These are phyloP conservation scores for Neodiprion fabricii DNA, from an alignment of 1,140 invertebrate genomes.

Conservation along the genomic window DNA sequence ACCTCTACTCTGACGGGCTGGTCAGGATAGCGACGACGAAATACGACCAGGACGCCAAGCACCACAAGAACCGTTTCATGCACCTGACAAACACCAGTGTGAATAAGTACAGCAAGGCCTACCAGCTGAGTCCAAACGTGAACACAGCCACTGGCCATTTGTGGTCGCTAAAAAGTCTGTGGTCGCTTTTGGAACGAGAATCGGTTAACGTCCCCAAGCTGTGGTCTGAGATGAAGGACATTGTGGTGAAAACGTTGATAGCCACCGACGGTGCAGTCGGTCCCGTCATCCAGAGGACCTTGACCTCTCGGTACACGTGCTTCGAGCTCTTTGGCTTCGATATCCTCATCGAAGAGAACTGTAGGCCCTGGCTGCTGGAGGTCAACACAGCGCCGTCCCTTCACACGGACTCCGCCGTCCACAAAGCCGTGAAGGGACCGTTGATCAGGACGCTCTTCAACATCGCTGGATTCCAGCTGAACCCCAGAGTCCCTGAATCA, in stretches of 20 bases:
- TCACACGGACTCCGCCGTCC: constrained; percentile 68
- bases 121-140: constrained; percentile 82
- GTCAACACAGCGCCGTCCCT: constrained; percentile 73
- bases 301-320: constrained; percentile 73
- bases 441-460: constrained; percentile 70
- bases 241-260: constrained; percentile 80
- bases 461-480: constrained; percentile 63
- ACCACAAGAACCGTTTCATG: constrained; percentile 85
- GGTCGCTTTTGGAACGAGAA: constrained; percentile 70
- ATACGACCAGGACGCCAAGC: constrained; percentile 75
- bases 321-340: constrained; percentile 82
- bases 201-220: constrained; percentile 74
- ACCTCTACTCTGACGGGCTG: constrained; percentile 90
- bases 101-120: constrained; percentile 85
- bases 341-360: constrained; percentile 73
- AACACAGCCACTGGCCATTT: constrained; percentile 83
- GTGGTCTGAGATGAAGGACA: constrained; percentile 75
- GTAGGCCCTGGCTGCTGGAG: constrained; percentile 63
- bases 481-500: background rate
- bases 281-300: constrained; percentile 64
- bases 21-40: constrained; percentile 87
- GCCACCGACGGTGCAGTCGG: constrained; percentile 74
- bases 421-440: constrained; percentile 68
- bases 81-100: constrained; percentile 97
- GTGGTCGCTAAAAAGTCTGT: constrained; percentile 78